phyloP scores from a whole-genome alignment of 1,140 invertebrate genomes.

The Drosophila baimaii region DNA sequence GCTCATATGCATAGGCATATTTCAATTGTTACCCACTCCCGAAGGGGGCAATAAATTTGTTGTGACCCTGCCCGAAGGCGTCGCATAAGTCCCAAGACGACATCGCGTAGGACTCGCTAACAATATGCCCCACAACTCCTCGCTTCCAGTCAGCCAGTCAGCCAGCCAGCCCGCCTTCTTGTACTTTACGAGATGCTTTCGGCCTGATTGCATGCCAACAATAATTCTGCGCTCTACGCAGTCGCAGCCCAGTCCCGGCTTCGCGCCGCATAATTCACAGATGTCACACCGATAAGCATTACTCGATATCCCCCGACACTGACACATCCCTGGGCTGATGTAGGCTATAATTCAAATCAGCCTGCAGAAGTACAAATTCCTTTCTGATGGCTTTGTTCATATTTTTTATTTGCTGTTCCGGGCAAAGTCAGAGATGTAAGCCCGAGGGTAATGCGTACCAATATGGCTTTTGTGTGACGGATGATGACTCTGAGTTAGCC shows the following conservation, averaged over 20 bases:
- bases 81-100: constrained; percentile 32
- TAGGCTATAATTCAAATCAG: constrained; percentile 17
- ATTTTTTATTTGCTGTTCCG: neutral
- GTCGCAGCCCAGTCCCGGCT: constrained; percentile 20
- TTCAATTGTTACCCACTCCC: constrained; percentile 24
- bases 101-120: constrained; percentile 54
- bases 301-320: constrained; percentile 25
- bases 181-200: constrained; percentile 56
- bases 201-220: constrained; percentile 54
- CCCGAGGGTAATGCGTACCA: neutral
- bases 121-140: constrained; percentile 46
- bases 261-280: constrained; percentile 44
- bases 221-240: constrained; percentile 48
- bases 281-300: constrained; percentile 58
- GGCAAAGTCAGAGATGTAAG: neutral
- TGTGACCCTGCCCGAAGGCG: constrained; percentile 26
- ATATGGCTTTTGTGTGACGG: neutral
- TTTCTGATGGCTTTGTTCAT: neutral
- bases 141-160: constrained; percentile 21
- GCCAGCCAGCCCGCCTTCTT: constrained; percentile 26
- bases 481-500: constrained; percentile 15
- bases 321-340: constrained; percentile 16
- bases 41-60: constrained; percentile 52
- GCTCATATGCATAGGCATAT: constrained; percentile 10
- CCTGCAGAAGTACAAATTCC: neutral